A percentile compares a stretch with the other conserved stretches of the same genome.
Conservation (phyloP, 1,140 invertebrate genomes). For the Plectus sambesii region DNA sequence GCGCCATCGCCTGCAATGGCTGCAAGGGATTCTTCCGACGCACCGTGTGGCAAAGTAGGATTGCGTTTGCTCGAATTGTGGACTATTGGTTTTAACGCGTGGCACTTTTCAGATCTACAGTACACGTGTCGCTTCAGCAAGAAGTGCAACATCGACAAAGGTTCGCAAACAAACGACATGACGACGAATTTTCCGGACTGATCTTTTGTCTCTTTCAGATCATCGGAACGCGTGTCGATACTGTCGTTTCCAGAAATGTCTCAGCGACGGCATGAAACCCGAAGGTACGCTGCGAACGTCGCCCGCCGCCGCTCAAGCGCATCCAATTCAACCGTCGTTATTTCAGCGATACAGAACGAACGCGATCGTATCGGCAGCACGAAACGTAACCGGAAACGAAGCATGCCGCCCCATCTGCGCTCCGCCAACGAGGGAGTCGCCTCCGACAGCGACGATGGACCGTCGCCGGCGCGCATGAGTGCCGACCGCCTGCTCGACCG, state of each 20-base stretch:
- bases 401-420: slow-evolving; percentile 11
- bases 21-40: slow-evolving; percentile 99
- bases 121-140: slow-evolving; percentile 95
- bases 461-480: slow-evolving; percentile 8
- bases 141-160: slow-evolving; percentile 93
- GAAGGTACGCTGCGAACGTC: slow-evolving; percentile 52
- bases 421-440: neutral
- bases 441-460: neutral
- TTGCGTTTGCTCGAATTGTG: no score
- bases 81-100: no score
- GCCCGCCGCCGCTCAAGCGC: neutral
- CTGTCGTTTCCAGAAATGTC: slow-evolving; percentile 93
- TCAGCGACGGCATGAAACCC: slow-evolving; percentile 92
- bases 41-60: no score
- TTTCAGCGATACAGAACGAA: slow-evolving; percentile 58
- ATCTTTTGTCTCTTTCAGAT: no score
- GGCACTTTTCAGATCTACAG: no score
- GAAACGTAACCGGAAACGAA: slow-evolving; percentile 32
- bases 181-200: no score
- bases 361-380: slow-evolving; percentile 60
- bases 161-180: no score
- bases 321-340: neutral
- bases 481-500: slow-evolving; percentile 15
- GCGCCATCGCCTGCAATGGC: slow-evolving; percentile 52
- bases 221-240: slow-evolving; percentile 96